phyloP scores from a whole-genome alignment of 2,888 invertebrate species.

The Phasia obesa region DNA sequence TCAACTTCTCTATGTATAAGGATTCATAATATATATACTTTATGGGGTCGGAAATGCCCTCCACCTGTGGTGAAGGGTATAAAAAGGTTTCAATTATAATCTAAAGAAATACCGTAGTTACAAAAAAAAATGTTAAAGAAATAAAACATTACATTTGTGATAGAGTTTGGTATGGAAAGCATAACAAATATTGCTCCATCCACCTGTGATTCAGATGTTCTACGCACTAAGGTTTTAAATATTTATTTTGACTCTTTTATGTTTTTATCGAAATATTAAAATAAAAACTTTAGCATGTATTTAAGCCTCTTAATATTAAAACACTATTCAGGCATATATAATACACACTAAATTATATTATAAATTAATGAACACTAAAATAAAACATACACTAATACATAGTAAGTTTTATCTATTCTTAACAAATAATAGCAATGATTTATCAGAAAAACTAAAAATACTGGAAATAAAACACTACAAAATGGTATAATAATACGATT shows the following conservation, averaged over 20 bases:
- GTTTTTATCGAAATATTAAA: slow-evolving; percentile 34
- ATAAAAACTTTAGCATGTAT: slow-evolving; percentile 33
- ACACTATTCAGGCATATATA: not conserved
- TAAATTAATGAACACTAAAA: not conserved
- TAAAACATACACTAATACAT: not conserved
- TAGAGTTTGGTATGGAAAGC: too few species aligned
- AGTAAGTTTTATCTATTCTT: slow-evolving; percentile 20
- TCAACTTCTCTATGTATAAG: too few species aligned
- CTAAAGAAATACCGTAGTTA: too few species aligned
- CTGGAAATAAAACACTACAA: not conserved
- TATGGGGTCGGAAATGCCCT: too few species aligned
- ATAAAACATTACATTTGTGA: too few species aligned
- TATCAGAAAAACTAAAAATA: not conserved
- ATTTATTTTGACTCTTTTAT: not conserved
- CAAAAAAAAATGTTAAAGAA: too few species aligned
- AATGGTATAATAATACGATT: slow-evolving; percentile 11
- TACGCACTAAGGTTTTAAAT: too few species aligned
- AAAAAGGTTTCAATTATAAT: too few species aligned
- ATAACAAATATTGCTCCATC: too few species aligned
- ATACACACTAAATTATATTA: not conserved
- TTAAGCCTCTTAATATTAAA: slow-evolving; percentile 28
- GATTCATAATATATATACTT: too few species aligned
- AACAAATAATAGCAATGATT: slow-evolving; percentile 41
- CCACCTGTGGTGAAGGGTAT: too few species aligned
- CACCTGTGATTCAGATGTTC: too few species aligned